Conservation (phyloP, 2,888 invertebrate genomes). For the Ichneumon xanthorius region DNA sequence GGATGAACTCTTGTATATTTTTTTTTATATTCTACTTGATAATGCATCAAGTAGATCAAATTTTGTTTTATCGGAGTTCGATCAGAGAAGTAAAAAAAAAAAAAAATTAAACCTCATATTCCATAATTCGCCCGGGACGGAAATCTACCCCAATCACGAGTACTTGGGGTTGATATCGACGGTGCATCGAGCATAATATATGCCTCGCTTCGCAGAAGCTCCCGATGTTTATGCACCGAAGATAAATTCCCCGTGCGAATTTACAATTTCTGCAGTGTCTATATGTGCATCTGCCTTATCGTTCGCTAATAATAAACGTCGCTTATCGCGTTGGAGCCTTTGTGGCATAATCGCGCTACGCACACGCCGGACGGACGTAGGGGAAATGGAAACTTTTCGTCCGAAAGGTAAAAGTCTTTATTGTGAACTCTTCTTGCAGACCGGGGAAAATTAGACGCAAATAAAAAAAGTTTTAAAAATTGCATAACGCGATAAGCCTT, state of each 20-base stretch:
- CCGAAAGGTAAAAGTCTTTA: conserved; percentile 62
- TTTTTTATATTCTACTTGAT: too few relatives aligned
- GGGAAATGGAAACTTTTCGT: conserved; percentile 61
- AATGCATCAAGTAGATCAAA: too few relatives aligned
- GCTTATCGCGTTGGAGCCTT: conserved; percentile 46
- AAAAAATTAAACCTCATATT: too few relatives aligned
- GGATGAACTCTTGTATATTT: too few relatives aligned
- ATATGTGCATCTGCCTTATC: conserved; percentile 45
- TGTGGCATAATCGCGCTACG: conserved; percentile 24
- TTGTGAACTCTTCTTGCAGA: conserved; percentile 19
- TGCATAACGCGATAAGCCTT: conserved; percentile 23
- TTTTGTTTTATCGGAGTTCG: too few relatives aligned
- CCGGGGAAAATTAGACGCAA: background rate
- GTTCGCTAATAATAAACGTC: conserved; percentile 35
- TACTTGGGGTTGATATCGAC: background rate
- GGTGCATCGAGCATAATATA: background rate
- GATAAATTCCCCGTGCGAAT: conserved; percentile 16
- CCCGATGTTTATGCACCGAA: background rate
- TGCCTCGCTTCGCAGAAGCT: background rate
- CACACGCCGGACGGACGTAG: background rate
- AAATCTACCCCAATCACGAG: too few relatives aligned
- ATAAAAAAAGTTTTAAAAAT: conserved; percentile 29
- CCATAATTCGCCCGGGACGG: too few relatives aligned
- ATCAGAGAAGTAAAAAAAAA: too few relatives aligned
- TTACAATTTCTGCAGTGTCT: background rate